phyloP scores from a whole-genome alignment of 2,888 invertebrate genomes.

The Idaea straminata region DNA sequence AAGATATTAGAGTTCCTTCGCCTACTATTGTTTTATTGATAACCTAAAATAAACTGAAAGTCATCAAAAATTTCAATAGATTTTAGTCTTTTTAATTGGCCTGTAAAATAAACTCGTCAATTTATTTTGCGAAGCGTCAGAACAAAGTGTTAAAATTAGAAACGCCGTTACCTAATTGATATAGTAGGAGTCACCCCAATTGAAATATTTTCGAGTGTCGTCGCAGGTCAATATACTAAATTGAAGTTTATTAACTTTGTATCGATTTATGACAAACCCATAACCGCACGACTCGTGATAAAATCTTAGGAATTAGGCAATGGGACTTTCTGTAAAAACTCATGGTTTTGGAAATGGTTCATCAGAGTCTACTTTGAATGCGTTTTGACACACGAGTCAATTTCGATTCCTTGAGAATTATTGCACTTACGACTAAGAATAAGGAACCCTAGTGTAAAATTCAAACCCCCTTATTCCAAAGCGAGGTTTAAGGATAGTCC shows the following conservation, averaged over 20 bases:
- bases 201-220: slow-evolving; percentile 30
- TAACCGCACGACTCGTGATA: background rate
- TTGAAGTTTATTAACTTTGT: slow-evolving; percentile 18
- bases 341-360: no score
- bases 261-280: background rate
- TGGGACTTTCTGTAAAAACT: no score
- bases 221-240: slow-evolving; percentile 32
- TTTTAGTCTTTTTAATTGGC: slow-evolving; percentile 16
- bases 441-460: no score
- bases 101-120: slow-evolving; percentile 24
- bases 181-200: slow-evolving; percentile 26
- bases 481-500: no score
- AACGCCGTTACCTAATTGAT: slow-evolving; percentile 15
- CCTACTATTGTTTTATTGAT: background rate
- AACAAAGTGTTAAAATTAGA: slow-evolving; percentile 20
- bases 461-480: no score
- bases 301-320: background rate
- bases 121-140: slow-evolving; percentile 26
- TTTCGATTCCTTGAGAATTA: no score
- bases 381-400: no score
- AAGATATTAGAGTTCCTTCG: no score
- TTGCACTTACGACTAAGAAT: no score
- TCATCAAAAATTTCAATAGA: slow-evolving; percentile 12
- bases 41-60: slow-evolving; percentile 9
- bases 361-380: no score